These are phyloP conservation scores for Sphenodon punctatus DNA, from an alignment of 2,797 vertebrate species.

Conservation along the genomic window DNA sequence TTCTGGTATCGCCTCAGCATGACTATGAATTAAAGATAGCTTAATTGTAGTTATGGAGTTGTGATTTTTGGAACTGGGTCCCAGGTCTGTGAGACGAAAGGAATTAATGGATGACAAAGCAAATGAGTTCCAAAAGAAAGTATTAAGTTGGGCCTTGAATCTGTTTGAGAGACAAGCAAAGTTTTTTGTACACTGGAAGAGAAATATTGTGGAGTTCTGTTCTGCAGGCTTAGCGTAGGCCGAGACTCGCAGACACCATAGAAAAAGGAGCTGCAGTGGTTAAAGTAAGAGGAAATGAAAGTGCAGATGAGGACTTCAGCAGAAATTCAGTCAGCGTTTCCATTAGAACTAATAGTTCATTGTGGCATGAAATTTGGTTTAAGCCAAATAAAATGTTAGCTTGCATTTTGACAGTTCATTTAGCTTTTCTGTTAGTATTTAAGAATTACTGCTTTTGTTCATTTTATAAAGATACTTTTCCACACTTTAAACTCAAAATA, in stretches of 20 bases:
- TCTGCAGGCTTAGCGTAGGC: conserved; percentile 24
- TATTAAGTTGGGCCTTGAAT: no score
- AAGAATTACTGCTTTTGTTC: not conserved
- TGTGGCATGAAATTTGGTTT: not conserved
- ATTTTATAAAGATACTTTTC: not conserved
- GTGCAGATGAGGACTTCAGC: not conserved
- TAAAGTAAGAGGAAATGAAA: conserved; percentile 34
- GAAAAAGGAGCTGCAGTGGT: not conserved
- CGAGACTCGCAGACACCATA: not conserved
- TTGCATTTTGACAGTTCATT: not conserved
- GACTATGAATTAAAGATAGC: no score
- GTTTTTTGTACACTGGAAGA: not conserved
- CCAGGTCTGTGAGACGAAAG: no score
- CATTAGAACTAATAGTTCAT: not conserved
- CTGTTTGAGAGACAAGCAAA: no score
- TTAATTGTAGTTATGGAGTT: no score
- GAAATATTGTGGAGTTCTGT: conserved; percentile 8
- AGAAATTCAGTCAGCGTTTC: not conserved
- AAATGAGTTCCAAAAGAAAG: no score
- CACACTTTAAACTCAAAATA: not conserved
- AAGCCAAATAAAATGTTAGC: not conserved
- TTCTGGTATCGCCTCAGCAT: no score
- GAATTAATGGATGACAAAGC: no score
- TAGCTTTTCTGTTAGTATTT: not conserved
- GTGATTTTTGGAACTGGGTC: no score